phyloP scores from a whole-genome alignment of 1,140 invertebrate species.

The Micrasema minimum region DNA sequence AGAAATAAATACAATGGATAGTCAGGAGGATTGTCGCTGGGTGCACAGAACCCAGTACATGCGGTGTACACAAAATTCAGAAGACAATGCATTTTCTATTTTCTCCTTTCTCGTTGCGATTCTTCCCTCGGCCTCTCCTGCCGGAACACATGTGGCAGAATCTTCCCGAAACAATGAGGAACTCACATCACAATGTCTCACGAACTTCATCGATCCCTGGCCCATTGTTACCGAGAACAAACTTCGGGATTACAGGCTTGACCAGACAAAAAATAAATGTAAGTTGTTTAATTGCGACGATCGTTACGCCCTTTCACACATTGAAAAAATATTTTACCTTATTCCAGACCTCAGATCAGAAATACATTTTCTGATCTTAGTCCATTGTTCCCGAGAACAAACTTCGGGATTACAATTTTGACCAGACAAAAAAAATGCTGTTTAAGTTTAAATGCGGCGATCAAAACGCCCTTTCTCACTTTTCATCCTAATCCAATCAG shows the following conservation, averaged over 20 bases:
- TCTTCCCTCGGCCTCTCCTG: constrained; percentile 13
- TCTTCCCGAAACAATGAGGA: constrained; percentile 26
- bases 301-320: too few species aligned
- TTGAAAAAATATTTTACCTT: too few species aligned
- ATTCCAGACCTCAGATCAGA: too few species aligned
- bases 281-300: too few species aligned
- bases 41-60: background rate
- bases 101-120: background rate
- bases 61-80: background rate
- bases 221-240: constrained; percentile 21
- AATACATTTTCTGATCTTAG: too few species aligned
- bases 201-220: constrained; percentile 24
- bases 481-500: too few species aligned
- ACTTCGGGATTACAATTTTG: constrained; percentile 4
- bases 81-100: constrained; percentile 29
- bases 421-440: too few species aligned
- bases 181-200: constrained; percentile 35
- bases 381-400: constrained; percentile 20
- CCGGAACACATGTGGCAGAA: constrained; percentile 18
- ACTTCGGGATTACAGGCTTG: background rate
- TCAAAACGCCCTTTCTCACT: too few species aligned
- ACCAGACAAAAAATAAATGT: too few species aligned
- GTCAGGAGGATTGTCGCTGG: constrained; percentile 9
- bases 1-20: too few species aligned
- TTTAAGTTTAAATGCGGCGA: too few species aligned